phyloP scores from a whole-genome alignment of 2,113 vertebrate species.

The Narcine bancroftii region DNA sequence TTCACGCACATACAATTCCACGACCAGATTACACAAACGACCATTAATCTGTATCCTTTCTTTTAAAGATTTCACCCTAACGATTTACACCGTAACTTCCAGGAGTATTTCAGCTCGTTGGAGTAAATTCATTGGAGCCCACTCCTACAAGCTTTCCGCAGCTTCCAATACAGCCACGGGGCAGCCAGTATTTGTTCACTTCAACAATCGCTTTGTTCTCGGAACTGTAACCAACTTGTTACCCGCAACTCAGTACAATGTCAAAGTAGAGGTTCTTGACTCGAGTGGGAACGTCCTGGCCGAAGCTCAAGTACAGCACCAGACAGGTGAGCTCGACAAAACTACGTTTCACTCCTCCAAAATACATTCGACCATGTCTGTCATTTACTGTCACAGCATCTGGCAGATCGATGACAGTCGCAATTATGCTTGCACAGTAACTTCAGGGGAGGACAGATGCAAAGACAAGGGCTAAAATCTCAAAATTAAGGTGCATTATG shows the following conservation, averaged over 20 bases:
- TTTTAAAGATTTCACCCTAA: conserved; percentile 49
- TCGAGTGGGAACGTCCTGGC: conserved; percentile 52
- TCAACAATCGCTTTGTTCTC: conserved; percentile 54
- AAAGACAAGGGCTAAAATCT: background rate
- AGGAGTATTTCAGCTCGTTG: conserved; percentile 58
- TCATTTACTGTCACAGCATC: background rate
- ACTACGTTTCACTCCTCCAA: too few relatives aligned
- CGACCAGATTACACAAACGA: background rate
- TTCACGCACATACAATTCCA: background rate
- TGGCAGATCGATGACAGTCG: background rate
- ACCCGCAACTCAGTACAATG: conserved; percentile 58
- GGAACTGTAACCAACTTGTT: conserved; percentile 59
- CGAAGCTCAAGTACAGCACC: conserved; percentile 49
- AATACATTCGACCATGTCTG: too few relatives aligned
- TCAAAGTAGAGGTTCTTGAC: conserved; percentile 64
- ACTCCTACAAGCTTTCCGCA: conserved; percentile 63
- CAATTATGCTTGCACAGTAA: too few relatives aligned
- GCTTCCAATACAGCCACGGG: conserved; percentile 50
- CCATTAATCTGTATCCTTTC: conserved; percentile 19
- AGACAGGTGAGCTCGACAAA: conserved; percentile 51
- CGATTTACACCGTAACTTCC: conserved; percentile 61
- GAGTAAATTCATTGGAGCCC: conserved; percentile 49
- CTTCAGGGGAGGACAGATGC: background rate
- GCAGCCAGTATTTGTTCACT: conserved; percentile 49
- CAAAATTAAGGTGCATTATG: background rate